Evolutionary conservation across 2,888 invertebrate species (phyloP).

Genomic region (Pecten maximus): DNA sequence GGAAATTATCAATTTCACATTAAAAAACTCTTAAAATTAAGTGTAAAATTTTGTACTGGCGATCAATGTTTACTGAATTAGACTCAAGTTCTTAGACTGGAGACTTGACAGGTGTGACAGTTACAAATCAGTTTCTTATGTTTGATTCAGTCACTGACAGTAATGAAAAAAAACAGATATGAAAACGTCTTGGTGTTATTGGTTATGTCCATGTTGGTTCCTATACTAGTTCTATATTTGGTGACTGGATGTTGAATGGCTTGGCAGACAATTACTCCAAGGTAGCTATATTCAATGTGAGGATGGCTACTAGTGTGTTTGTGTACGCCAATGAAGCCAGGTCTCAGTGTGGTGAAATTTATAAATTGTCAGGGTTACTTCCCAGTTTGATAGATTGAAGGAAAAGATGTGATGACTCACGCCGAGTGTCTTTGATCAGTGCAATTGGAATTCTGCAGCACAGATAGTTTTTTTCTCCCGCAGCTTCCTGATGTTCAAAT

Average conservation of each 20-base stretch:
- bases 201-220: neutral
- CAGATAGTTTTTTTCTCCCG: neutral
- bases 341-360: neutral
- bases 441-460: slow-evolving; percentile 4
- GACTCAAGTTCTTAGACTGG: no score
- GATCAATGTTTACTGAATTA: no score
- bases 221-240: neutral
- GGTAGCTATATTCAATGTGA: neutral
- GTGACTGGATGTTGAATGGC: neutral
- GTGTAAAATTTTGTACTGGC: no score
- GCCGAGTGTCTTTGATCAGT: slow-evolving; percentile 8
- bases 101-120: no score
- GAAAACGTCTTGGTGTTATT: neutral
- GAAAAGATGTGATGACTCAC: neutral
- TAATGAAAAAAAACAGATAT: neutral
- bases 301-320: slow-evolving; percentile 25
- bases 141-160: neutral
- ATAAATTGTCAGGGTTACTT: slow-evolving; percentile 16
- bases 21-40: no score
- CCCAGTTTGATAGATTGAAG: neutral
- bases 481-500: slow-evolving; percentile 2
- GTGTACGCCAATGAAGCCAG: neutral
- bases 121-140: no score
- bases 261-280: neutral
- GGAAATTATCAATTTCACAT: no score